Evolutionary conservation across 2,888 invertebrate species (phyloP), one percentile per base, ranked within the genome.

Genomic region (Apamea anceps): DNA sequence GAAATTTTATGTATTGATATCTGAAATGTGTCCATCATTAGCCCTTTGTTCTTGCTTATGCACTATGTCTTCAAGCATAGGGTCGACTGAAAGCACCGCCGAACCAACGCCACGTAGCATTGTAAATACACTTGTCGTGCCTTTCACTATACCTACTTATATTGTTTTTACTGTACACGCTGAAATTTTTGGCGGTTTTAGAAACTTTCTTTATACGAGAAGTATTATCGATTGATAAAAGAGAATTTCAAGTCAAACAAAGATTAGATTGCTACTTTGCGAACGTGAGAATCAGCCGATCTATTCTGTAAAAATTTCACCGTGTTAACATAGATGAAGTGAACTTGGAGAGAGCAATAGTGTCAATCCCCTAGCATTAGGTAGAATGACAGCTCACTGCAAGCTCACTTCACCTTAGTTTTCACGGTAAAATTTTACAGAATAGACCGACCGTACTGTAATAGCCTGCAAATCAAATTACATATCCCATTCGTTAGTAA

Each of bases 111-210:
- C 85, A 82, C 87, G 90, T 91, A 94, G 93, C 93, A 92, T 85
- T 96, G 96, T 96, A 96, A 90, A 96, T 96, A 96, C 95, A 96
- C 95, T 91, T 82, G 79, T 80, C 85, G 86, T 88, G 89, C 90
- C 91, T 89, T 87, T 77, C 88, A 87, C 88, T 71, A 74, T 77
- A 72, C 12, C n/a, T n/a, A 60, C 28, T 78, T 67, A 60, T 70
- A 37, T 75, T 57, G 3, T 80, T 73, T 85, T 81, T 51, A 66
- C 18, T 62, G 8, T 54, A 45, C 15, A 67, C 13, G 66, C 79
- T 79, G 75, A 77, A 75, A 25, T 75, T 42, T 42, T 66, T 72
- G 1, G 25, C 0, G 57, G 62, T 72, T 77, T 77, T 60, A 67
- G 28, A 66, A 54, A 0, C 13, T 71, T 37, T 8, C 6, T 77